phyloP scores from a whole-genome alignment of 2,888 invertebrate genomes.

The Melikaiella ostensackeni region DNA sequence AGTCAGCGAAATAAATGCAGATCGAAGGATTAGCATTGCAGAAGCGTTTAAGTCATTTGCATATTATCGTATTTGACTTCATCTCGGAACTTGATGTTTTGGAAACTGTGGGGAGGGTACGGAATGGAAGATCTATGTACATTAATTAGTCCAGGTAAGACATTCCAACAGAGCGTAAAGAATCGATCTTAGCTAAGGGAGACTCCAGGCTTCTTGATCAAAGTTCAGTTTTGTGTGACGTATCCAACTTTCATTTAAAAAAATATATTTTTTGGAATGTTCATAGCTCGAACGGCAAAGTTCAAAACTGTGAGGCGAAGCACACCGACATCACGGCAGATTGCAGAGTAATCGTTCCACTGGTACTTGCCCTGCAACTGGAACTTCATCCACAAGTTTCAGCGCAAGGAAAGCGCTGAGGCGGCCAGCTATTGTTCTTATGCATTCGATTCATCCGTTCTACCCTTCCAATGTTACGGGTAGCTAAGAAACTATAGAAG shows the following conservation, averaged over 20 bases:
- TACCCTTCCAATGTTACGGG: slow-evolving; percentile 23
- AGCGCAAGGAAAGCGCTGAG: slow-evolving; percentile 62
- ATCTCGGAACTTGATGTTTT: slow-evolving; percentile 29
- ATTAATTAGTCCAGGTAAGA: background rate
- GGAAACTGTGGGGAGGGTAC: background rate
- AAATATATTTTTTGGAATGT: too few relatives aligned
- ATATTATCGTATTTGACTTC: slow-evolving; percentile 13
- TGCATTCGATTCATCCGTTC: slow-evolving; percentile 44
- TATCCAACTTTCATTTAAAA: too few relatives aligned
- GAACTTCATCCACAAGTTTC: slow-evolving; percentile 63
- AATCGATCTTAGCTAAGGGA: too few relatives aligned
- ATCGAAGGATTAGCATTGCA: slow-evolving; percentile 15
- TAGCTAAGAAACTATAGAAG: slow-evolving; percentile 26
- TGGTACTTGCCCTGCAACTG: slow-evolving; percentile 51
- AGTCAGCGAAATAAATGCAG: slow-evolving; percentile 7
- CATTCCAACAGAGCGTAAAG: background rate
- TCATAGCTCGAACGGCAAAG: slow-evolving; percentile 53
- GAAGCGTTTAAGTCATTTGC: slow-evolving; percentile 15
- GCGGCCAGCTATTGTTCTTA: slow-evolving; percentile 66
- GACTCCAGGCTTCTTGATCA: too few relatives aligned
- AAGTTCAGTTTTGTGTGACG: too few relatives aligned
- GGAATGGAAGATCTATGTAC: slow-evolving; percentile 4
- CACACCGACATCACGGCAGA: slow-evolving; percentile 61
- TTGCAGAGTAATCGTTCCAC: slow-evolving; percentile 68
- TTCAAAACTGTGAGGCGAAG: slow-evolving; percentile 55